Conservation (phyloP, 2,797 vertebrate genomes). For the Rhinoraja longicauda region DNA sequence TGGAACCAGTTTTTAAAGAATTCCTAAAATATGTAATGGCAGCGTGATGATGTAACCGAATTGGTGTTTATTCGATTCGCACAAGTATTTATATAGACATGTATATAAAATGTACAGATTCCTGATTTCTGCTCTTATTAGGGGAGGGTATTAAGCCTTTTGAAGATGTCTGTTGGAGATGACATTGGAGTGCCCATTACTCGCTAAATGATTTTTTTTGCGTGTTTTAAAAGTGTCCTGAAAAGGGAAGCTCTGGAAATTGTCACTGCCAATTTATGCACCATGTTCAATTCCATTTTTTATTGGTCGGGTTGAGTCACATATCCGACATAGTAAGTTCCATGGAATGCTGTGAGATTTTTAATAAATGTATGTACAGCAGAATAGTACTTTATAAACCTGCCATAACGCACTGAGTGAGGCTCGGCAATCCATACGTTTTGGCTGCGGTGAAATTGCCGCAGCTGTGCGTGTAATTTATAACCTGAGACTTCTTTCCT, state of each 20-base stretch:
- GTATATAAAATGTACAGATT: neutral
- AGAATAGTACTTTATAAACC: neutral
- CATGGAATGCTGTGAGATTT: neutral
- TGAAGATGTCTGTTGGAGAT: slow-evolving; percentile 10
- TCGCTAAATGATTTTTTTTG: neutral
- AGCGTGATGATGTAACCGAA: slow-evolving; percentile 16
- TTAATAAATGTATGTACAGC: neutral
- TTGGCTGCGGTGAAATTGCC: slow-evolving; percentile 32
- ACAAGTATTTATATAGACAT: neutral
- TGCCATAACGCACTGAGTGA: neutral
- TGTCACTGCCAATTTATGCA: neutral
- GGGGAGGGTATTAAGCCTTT: neutral
- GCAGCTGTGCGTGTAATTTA: slow-evolving; percentile 22
- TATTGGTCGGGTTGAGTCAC: neutral
- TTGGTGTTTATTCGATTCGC: neutral
- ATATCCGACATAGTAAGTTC: neutral
- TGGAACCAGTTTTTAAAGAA: slow-evolving; percentile 23
- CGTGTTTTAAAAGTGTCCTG: neutral
- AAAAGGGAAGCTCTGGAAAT: neutral
- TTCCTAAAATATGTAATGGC: neutral
- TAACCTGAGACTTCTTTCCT: neutral
- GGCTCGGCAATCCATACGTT: neutral
- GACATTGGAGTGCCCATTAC: slow-evolving; percentile 12
- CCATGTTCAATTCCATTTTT: neutral
- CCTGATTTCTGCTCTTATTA: neutral